phyloP scores from a whole-genome alignment of 2,113 vertebrate genomes.

The Riparia riparia region DNA sequence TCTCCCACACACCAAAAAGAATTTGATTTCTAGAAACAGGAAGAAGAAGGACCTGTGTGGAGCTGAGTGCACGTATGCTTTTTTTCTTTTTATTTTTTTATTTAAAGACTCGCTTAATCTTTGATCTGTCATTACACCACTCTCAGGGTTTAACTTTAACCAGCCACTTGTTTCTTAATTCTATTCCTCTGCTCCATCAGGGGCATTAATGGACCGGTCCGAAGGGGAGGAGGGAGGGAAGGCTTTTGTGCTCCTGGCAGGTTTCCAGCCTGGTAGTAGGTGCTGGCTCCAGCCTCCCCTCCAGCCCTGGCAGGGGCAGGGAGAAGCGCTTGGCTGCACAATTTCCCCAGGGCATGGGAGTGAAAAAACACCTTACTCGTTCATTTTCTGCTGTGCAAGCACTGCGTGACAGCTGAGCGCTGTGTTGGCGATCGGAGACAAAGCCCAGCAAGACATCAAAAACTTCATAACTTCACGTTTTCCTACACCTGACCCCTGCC shows the following conservation, averaged over 20 bases:
- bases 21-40: conserved; percentile 4
- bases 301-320: not conserved
- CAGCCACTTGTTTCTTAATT: conserved; percentile 62
- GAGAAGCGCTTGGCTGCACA: not conserved
- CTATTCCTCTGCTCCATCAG: conserved; percentile 34
- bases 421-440: not conserved
- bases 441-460: not conserved
- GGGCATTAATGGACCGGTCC: not conserved
- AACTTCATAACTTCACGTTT: not conserved
- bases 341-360: not conserved
- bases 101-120: conserved; percentile 25
- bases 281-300: not conserved
- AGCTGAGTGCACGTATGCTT: not conserved
- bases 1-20: not conserved
- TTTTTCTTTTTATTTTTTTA: not conserved
- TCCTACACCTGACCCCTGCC: fast-evolving
- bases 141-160: conserved; percentile 71
- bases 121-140: conserved; percentile 50
- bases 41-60: not conserved
- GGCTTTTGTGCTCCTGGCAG: not conserved
- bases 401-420: not conserved
- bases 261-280: conserved; percentile 5
- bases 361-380: not conserved
- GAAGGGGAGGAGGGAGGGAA: not conserved
- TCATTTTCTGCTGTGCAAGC: not conserved